Conservation (phyloP, 1,140 invertebrate species). For the Ruditapes philippinarum region DNA sequence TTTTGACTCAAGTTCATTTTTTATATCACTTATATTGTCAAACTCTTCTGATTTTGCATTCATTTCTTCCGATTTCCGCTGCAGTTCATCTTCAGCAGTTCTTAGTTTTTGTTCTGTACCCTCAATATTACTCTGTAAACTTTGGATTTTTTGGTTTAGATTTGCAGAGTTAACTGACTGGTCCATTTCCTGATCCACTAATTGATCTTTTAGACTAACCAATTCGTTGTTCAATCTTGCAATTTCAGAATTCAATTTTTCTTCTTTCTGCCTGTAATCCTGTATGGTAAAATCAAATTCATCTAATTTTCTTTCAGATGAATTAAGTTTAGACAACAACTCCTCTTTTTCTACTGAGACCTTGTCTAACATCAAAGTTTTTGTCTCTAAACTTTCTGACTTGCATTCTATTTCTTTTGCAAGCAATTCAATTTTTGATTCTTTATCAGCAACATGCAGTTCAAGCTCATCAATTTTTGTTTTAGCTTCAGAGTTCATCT, state of each 20-base stretch:
- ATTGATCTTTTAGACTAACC: slow-evolving; percentile 3
- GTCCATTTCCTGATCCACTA: slow-evolving; percentile 55
- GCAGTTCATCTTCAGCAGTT: slow-evolving; percentile 12
- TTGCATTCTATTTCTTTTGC: slow-evolving; percentile 38
- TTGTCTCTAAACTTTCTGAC: neutral
- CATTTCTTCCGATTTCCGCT: neutral
- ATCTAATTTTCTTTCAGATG: slow-evolving; percentile 2
- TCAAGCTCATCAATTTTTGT: neutral
- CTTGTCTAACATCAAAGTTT: neutral
- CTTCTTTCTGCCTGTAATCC: neutral
- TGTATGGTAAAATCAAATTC: neutral
- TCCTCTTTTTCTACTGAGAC: slow-evolving; percentile 18
- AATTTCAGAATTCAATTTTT: neutral
- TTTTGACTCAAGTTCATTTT: neutral
- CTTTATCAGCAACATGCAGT: neutral
- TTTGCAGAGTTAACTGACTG: slow-evolving; percentile 43
- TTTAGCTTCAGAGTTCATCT: neutral
- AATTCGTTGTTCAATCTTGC: neutral
- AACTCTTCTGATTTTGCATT: neutral
- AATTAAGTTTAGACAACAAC: neutral
- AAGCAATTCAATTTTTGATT: slow-evolving; percentile 4
- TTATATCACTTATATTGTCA: neutral
- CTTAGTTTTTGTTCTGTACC: slow-evolving; percentile 5
- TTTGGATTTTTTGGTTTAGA: slow-evolving; percentile 36
- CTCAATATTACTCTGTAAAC: slow-evolving; percentile 14